Conservation (phyloP, 2,797 vertebrate genomes). For the Gymnodraco acuticeps region DNA sequence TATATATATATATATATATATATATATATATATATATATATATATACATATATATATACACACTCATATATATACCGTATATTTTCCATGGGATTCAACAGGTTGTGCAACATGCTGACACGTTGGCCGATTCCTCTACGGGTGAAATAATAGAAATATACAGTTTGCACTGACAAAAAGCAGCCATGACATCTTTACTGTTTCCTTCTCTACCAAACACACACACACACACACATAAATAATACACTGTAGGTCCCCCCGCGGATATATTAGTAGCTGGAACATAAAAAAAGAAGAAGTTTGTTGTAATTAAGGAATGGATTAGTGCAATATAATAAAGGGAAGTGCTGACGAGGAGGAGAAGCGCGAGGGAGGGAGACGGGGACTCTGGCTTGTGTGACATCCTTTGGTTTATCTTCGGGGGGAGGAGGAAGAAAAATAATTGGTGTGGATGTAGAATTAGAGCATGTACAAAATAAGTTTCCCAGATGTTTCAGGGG, state of each 20-base stretch:
- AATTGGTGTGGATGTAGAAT: constrained; percentile 6
- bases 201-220: constrained; percentile 53
- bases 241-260: constrained; percentile 45
- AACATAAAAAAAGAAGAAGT: constrained; percentile 37
- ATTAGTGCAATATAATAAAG: constrained; percentile 84
- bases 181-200: constrained; percentile 57
- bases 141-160: constrained; percentile 55
- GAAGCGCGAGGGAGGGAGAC: constrained; percentile 36
- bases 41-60: too few species aligned
- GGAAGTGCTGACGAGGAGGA: constrained; percentile 46
- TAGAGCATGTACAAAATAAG: constrained; percentile 13
- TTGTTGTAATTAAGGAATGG: constrained; percentile 70
- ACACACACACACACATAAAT: constrained; percentile 50
- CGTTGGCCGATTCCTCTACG: constrained; percentile 43
- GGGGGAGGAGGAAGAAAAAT: constrained; percentile 10
- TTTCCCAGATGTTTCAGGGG: constrained; percentile 25
- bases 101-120: constrained; percentile 55
- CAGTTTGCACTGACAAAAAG: constrained; percentile 67
- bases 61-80: constrained; percentile 15
- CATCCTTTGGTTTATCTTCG: constrained; percentile 82
- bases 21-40: too few species aligned
- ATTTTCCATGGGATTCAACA: constrained; percentile 64
- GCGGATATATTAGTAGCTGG: constrained; percentile 61
- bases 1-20: not conserved
- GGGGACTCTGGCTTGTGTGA: constrained; percentile 59